Evolutionary conservation across 2,113 vertebrate genomes (phyloP).

Genomic region (Strix aluco): DNA sequence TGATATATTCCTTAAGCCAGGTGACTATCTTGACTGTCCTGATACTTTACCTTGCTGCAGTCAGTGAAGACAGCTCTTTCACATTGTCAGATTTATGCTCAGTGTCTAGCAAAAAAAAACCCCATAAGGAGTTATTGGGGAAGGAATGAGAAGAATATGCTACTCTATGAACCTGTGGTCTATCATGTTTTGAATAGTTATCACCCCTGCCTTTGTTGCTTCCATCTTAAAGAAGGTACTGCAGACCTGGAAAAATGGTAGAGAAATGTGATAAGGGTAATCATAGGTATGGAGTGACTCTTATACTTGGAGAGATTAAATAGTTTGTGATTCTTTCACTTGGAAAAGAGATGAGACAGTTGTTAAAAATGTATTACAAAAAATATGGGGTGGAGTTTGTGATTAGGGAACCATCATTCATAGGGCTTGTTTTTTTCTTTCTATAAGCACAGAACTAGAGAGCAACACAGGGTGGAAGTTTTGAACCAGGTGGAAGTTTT

Average conservation of each 20-base stretch:
- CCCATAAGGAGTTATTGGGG: not conserved
- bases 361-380: not conserved
- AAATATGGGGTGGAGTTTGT: not conserved
- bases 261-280: not conserved
- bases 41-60: not conserved
- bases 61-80: not conserved
- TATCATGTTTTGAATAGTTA: not conserved
- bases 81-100: not conserved
- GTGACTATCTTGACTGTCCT: not conserved
- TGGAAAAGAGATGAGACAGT: not conserved
- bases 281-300: not conserved
- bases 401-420: not conserved
- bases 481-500: not conserved
- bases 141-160: not conserved
- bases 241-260: not conserved
- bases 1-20: not conserved
- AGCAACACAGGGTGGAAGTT: not conserved
- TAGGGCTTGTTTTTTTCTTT: not conserved
- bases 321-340: not conserved
- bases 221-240: not conserved
- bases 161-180: not conserved
- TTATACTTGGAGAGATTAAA: not conserved
- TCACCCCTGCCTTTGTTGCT: not conserved
- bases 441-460: not conserved
- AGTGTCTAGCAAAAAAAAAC: not conserved